These are phyloP conservation scores for Drosophila guanche DNA, from an alignment of 1,140 invertebrate species.

Conservation along the genomic window DNA sequence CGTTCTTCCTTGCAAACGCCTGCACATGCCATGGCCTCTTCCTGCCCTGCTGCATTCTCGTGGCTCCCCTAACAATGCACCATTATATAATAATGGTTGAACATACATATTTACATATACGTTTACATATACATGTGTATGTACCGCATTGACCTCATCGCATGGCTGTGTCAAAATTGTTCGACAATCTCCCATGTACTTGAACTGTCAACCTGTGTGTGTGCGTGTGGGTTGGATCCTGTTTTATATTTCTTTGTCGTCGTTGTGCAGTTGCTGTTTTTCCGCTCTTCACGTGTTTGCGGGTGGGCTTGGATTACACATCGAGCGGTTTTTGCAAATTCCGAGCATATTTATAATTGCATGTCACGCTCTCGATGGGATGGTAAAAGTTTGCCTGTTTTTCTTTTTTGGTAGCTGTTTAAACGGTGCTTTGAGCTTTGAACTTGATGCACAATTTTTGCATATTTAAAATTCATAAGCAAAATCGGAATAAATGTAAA, in stretches of 20 bases:
- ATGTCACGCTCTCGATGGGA: conserved; percentile 16
- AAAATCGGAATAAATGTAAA: too few relatives aligned
- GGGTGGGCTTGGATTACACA: conserved; percentile 23
- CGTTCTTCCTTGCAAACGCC: conserved; percentile 19
- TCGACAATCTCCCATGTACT: conserved; percentile 63
- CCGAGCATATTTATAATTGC: conserved; percentile 47
- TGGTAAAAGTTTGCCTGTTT: conserved; percentile 26
- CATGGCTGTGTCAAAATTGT: conserved; percentile 60
- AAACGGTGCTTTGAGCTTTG: conserved; percentile 24
- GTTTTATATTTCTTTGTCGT: not conserved
- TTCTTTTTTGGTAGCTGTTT: conserved; percentile 2
- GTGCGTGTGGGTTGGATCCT: conserved; percentile 6
- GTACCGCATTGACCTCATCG: conserved; percentile 34
- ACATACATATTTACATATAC: not conserved
- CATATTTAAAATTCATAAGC: conserved; percentile 15
- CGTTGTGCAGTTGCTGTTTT: not conserved
- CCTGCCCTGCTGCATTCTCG: conserved; percentile 25
- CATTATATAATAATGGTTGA: conserved; percentile 50
- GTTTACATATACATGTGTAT: conserved; percentile 11
- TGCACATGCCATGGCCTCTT: not conserved
- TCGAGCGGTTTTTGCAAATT: conserved; percentile 32
- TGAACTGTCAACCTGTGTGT: conserved; percentile 55
- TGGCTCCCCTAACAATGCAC: conserved; percentile 50
- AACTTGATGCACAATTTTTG: conserved; percentile 39
- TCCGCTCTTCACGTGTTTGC: conserved; percentile 21